Conservation (phyloP, 2,797 vertebrate genomes). For the Zalophus californianus region DNA sequence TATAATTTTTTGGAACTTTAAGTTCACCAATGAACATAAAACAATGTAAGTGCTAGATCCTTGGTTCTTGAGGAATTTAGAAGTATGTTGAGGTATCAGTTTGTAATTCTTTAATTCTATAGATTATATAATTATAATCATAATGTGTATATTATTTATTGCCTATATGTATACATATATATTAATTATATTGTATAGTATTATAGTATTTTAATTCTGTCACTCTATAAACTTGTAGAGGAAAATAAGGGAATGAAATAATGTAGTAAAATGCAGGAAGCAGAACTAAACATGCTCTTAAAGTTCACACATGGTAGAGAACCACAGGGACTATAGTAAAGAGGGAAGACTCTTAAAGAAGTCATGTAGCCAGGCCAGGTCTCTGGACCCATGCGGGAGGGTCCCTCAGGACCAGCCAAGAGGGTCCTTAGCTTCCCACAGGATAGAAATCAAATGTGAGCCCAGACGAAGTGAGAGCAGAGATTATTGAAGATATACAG, state of each 20-base stretch:
- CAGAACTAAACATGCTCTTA: neutral
- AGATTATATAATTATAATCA: neutral
- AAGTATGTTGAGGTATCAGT: neutral
- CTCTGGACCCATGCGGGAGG: neutral
- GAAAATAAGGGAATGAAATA: neutral
- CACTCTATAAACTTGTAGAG: neutral
- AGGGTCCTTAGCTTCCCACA: neutral
- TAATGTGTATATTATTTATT: neutral
- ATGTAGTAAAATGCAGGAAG: neutral
- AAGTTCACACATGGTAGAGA: neutral
- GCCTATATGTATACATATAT: neutral
- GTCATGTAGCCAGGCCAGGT: neutral
- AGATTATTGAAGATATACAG: neutral
- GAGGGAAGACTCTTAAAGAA: neutral
- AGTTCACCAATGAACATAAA: neutral
- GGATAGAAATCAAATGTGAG: neutral
- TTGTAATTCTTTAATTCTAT: neutral
- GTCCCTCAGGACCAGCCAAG: neutral
- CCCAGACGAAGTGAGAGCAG: neutral
- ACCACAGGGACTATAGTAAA: neutral
- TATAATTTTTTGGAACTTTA: neutral
- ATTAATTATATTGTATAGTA: neutral
- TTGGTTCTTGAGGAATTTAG: neutral
- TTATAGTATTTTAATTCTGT: constrained; percentile 19
- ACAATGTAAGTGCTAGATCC: neutral